Evolutionary conservation across 2,797 vertebrate genomes (phyloP).

Genomic region (Helarctos malayanus): DNA sequence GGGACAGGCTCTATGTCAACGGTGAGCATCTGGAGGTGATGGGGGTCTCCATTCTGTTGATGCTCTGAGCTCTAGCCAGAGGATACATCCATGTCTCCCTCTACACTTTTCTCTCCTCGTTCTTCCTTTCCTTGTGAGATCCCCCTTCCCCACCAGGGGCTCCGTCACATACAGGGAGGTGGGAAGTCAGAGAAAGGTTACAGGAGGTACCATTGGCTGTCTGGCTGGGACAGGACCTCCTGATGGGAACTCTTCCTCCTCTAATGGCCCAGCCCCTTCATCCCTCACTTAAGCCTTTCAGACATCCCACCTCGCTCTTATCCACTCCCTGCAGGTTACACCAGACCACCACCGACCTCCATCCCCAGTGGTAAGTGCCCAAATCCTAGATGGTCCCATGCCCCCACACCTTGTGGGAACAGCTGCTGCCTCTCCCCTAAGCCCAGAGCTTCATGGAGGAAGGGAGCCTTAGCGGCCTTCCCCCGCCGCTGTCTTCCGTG

Average conservation of each 20-base stretch:
- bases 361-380: conserved; percentile 19
- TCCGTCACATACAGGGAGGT: neutral
- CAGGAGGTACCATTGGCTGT: neutral
- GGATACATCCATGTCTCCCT: neutral
- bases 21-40: conserved; percentile 76
- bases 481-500: neutral
- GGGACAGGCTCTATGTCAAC: conserved; percentile 81
- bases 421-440: neutral
- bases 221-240: neutral
- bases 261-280: neutral
- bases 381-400: neutral
- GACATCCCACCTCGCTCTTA: neutral
- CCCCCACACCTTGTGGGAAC: neutral
- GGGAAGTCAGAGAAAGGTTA: neutral
- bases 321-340: conserved; percentile 38
- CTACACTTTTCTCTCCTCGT: neutral
- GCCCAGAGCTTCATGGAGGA: neutral
- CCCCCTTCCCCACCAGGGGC: neutral
- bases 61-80: neutral
- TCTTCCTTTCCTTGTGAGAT: neutral
- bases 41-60: neutral
- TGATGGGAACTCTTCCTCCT: neutral
- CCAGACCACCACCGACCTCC: neutral
- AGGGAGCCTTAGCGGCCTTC: neutral
- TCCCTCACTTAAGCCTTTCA: neutral